Base-by-base conservation (phyloP, 2,888 invertebrate genomes). In the Eupithecia vulgata region DNA sequence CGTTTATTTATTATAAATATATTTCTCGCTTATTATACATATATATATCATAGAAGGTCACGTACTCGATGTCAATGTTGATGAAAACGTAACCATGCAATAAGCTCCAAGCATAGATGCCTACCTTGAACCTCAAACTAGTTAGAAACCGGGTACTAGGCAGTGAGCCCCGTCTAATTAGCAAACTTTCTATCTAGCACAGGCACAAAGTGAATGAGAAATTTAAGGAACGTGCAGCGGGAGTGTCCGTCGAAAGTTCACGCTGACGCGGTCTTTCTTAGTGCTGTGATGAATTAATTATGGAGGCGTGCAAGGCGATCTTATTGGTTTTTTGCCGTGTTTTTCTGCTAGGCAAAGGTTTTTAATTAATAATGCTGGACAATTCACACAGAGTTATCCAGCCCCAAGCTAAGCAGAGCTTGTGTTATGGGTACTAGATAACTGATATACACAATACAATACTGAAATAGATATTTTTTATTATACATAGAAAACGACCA, bases 151-250 rank as follows among this genome's bases (percentile, higher is more conserved):
- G 65, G 13, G 68, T 37, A 37, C 74, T 37, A 34, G 40, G 40
- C 78, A 80, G 79, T 71, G 79, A 81, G 80, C 79, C 76, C 74
- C 68, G 80, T 79, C 81, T 87, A 87, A 87, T 86, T 87, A 87
- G 84, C 76, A 74, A 86, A 86, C 83, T 85, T 86, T 81, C 78
- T 78, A 85, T 85, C 84, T 83, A 72, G 85, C 83, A 79, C 83
- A 78, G 71, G 83, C 82, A 87, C 84, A 85, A 86, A 84, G 84
- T 83, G 77, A 83, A 82, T 79, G 81, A 80, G 79, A 74, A 78
- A 76, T 82, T 80, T 79, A 78, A 79, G 80, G 74, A 75, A 75
- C 76, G 72, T 75, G 70, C 61, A 77, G 80, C 81, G 80, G 74
- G 66, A 57, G 70, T 76, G 48, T 71, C 71, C 61, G 21, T 68